These are phyloP conservation scores for Oligia strigilis DNA, from an alignment of 2,888 invertebrate genomes.

Conservation along the genomic window DNA sequence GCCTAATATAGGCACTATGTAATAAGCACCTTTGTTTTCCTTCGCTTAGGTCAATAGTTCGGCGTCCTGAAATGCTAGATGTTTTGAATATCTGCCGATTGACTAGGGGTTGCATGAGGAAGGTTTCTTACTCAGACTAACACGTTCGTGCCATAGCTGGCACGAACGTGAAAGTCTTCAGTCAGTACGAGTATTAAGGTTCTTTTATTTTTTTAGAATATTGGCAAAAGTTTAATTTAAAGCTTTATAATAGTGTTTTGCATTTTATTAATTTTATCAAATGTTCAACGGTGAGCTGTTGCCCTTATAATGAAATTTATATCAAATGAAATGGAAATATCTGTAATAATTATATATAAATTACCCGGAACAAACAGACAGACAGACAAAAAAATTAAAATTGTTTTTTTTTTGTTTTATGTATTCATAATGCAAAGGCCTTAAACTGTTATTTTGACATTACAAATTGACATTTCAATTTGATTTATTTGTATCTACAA, in stretches of 20 bases:
- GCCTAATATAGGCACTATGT: slow-evolving; percentile 69
- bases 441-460: too few relatives aligned
- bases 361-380: too few relatives aligned
- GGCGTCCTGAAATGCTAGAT: slow-evolving; percentile 59
- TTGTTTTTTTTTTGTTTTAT: too few relatives aligned
- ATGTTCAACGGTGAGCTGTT: not conserved
- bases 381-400: too few relatives aligned
- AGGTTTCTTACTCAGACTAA: slow-evolving; percentile 10
- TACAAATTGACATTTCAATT: too few relatives aligned
- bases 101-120: slow-evolving; percentile 29
- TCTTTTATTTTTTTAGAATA: not conserved
- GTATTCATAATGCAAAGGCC: too few relatives aligned
- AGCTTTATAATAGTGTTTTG: not conserved
- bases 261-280: not conserved
- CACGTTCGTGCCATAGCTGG: not conserved
- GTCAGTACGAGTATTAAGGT: too few relatives aligned
- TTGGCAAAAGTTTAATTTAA: not conserved
- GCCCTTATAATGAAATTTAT: not conserved
- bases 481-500: not conserved
- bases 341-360: too few relatives aligned
- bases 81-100: slow-evolving; percentile 46
- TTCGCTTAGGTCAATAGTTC: slow-evolving; percentile 70
- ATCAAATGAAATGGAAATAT: not conserved
- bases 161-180: too few relatives aligned
- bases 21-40: slow-evolving; percentile 75